Base-by-base conservation (phyloP, 2,888 invertebrate species). In the Caenorhabditis sp. region DNA sequence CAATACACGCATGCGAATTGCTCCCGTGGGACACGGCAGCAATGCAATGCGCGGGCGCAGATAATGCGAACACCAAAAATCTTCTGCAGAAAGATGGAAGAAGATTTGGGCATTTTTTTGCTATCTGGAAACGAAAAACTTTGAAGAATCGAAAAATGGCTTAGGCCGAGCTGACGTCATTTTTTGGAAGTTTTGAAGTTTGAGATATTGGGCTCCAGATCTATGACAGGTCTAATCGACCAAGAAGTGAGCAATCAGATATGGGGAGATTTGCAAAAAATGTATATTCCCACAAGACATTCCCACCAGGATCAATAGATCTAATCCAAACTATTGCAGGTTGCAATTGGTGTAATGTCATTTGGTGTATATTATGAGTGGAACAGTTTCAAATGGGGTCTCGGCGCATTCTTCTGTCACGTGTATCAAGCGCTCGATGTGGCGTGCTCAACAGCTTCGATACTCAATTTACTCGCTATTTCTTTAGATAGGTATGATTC, bases 371-470 rank as follows among this genome's bases (percentile, higher is more conserved):
- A 98, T 94, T 96, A 97, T 93, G 95, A 98, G 93, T 93, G 93
- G 85, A 93, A 93, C 84, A 88, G 90, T 41, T 91, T 92, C 63
- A 74, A 85, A 66, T 97, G 97, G 97, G 95, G 95, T 35, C 94
- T 97, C 90, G 96, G 97, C 51, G 95, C 95, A 89, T 95, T 96
- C 92, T 95, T 96, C 90, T 98, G 97, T 93, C 97, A 97, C 94
- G 96, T 97, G 93, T 98, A 97, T 95, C 97, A 97, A 93, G 97
- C 97, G 77, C 96, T 96, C 95, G 97, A 98, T 93, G 97, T 98
- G 92, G 96, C 96, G 88, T 97, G 97, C 93, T 97, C 97, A 90
- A 98, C 97, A 86, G 97, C 97, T 92, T 97, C 97, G 93, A 98
- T 98, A 93, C 96, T 97, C 94, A 97, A 98, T 94, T 95, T 97